Percentiles rank a stretch among this genome's conserved stretches.
Evolutionary conservation across 2,797 vertebrate genomes (phyloP).

Genomic region (Otolemur crassicaudatus): DNA sequence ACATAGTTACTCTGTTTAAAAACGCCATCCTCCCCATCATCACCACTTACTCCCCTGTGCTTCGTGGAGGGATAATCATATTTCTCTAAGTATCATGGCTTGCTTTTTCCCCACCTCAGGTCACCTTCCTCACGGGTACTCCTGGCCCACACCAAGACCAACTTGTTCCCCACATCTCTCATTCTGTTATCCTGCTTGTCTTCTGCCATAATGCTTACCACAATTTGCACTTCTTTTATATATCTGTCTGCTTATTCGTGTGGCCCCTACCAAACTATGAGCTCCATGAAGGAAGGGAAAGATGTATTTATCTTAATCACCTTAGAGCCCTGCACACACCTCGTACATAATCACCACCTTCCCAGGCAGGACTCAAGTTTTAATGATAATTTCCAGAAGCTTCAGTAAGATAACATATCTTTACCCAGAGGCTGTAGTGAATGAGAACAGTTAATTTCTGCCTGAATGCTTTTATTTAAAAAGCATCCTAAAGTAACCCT

Average conservation of each 20-base stretch:
- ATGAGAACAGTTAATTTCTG: constrained; percentile 4
- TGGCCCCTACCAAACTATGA: background rate
- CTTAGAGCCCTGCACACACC: background rate
- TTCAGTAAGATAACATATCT: constrained; percentile 57
- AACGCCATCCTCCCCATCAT: background rate
- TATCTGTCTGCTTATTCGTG: background rate
- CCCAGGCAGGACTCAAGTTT: background rate
- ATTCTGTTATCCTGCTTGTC: background rate
- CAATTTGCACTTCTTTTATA: background rate
- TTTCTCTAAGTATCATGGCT: background rate
- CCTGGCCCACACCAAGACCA: background rate
- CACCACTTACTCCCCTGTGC: background rate
- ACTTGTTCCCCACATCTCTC: background rate
- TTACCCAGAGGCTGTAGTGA: background rate
- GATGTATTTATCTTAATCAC: background rate
- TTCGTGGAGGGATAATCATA: background rate
- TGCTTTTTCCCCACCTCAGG: background rate
- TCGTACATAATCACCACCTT: background rate
- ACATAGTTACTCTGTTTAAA: background rate
- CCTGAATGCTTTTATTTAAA: constrained; percentile 18
- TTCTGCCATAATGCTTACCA: background rate
- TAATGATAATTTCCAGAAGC: constrained; percentile 54
- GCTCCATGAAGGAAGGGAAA: background rate
- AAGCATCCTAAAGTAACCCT: background rate
- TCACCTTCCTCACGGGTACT: background rate